Evolutionary conservation across 2,113 vertebrate species (phyloP).

Genomic region (Vimba vimba): DNA sequence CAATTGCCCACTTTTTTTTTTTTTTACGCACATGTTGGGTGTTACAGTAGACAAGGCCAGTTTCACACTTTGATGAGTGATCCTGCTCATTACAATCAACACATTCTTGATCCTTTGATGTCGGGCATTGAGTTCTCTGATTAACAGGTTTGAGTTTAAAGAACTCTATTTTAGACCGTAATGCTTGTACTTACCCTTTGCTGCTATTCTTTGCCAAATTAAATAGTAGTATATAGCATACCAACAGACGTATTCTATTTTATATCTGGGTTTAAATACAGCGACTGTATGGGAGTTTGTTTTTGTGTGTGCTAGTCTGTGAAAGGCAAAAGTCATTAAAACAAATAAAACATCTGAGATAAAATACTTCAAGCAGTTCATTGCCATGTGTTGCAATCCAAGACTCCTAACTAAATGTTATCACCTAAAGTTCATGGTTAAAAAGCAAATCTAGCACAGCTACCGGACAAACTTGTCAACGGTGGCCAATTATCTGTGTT

Average conservation of each 20-base stretch:
- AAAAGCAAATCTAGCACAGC: constrained; percentile 44
- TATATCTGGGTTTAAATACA: background rate
- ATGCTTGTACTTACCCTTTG: constrained; percentile 73
- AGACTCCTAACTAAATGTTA: constrained; percentile 32
- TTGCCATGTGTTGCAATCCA: background rate
- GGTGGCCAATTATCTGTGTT: constrained; percentile 56
- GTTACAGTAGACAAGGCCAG: constrained; percentile 74
- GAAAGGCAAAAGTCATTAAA: constrained; percentile 41
- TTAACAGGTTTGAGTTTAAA: constrained; percentile 79
- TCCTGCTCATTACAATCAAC: constrained; percentile 72
- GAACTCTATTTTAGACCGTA: constrained; percentile 70
- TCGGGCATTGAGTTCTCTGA: constrained; percentile 77
- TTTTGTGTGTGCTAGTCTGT: background rate
- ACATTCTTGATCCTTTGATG: constrained; percentile 78
- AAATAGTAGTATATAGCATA: constrained; percentile 28
- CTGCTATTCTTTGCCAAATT: constrained; percentile 57
- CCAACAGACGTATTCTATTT: constrained; percentile 9
- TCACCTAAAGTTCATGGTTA: constrained; percentile 50
- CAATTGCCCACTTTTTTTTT: constrained; percentile 73
- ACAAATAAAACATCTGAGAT: constrained; percentile 32
- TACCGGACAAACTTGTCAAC: constrained; percentile 47
- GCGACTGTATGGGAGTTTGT: background rate
- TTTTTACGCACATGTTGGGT: constrained; percentile 57
- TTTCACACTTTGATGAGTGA: constrained; percentile 78
- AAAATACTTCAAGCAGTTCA: constrained; percentile 15